A percentile compares a stretch with the other conserved stretches of the same genome.
Evolutionary conservation across 2,113 vertebrate genomes (phyloP).

Genomic region (Planiliza haematocheilus): DNA sequence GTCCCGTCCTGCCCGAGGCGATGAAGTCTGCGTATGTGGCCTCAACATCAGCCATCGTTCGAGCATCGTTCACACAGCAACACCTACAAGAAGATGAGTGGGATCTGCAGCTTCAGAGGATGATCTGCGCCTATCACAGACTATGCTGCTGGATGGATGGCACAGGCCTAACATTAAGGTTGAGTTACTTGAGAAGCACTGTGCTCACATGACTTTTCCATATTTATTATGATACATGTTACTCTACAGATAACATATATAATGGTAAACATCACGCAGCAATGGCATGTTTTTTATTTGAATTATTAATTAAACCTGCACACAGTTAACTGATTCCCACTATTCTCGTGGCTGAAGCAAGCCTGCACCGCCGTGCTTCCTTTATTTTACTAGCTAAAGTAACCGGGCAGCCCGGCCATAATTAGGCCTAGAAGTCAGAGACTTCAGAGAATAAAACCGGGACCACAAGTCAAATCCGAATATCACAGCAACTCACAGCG

Average conservation of each 20-base stretch:
- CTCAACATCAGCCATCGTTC: constrained; percentile 98
- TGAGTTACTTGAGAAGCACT: background rate
- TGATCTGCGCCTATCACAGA: background rate
- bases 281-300: background rate
- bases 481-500: background rate
- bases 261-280: background rate
- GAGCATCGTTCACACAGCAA: constrained; percentile 92
- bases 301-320: background rate
- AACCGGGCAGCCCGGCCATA: background rate
- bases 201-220: background rate
- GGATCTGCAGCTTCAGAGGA: background rate
- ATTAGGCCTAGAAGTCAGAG: constrained; percentile 16
- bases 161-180: background rate
- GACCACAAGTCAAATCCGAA: background rate
- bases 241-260: background rate
- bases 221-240: background rate
- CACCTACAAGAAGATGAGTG: constrained; percentile 71
- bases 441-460: background rate
- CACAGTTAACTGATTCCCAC: too few relatives aligned
- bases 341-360: background rate
- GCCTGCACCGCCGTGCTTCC: background rate
- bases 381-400: background rate
- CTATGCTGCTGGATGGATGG: background rate
- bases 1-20: constrained; percentile 94
- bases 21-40: constrained; percentile 98